Evolutionary conservation across 2,888 invertebrate genomes (phyloP), one percentile per base, ranked within the genome.

Genomic region (Danaus chrysippus): DNA sequence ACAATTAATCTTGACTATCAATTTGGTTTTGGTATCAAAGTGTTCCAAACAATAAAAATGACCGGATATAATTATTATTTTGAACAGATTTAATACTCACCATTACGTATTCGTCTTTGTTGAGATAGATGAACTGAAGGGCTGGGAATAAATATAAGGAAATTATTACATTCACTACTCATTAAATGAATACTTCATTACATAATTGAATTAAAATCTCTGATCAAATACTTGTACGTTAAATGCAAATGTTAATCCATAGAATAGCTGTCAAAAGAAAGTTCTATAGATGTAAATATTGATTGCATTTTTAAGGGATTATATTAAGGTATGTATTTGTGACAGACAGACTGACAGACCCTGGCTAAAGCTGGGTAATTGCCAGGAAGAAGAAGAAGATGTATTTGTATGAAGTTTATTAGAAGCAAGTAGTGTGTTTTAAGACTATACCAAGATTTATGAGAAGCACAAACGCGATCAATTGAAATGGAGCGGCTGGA

Each of bases 401-500:
- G 52, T 42, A 42, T 54, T 12, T 56, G 3, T n/a, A 10, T 3
- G 10, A 13, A 17, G 11, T 17, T 42, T 10, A 42, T 5, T 15
- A n/a, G 15, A n/a, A 41, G 10, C 54, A 41, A 34, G 12, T 34
- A 13, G 8, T 15, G 34, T 23, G 11, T 13, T 1, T 23, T 12
- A 46, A 15, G 54, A 43, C 42, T 9, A 34, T 73, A 87, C 89
- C 82, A 3, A 89, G 74, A 64, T 86, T 73, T 0, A 73, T 64
- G 11, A 83, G 58, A 11, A 89, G 72, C 1, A 82, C 81, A 0
- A 71, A 72, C 6, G 83, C 80, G 8, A 87, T 73, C 8, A 87
- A 69, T 58, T 86, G 76, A 70, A 90, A 90, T 3, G 89, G 87
- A 1, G 84, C 80, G 1, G 78, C 80, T 6, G 79, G 80, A 11